phyloP scores from a whole-genome alignment of 2,113 vertebrate species.

The Malurus cyaneus region DNA sequence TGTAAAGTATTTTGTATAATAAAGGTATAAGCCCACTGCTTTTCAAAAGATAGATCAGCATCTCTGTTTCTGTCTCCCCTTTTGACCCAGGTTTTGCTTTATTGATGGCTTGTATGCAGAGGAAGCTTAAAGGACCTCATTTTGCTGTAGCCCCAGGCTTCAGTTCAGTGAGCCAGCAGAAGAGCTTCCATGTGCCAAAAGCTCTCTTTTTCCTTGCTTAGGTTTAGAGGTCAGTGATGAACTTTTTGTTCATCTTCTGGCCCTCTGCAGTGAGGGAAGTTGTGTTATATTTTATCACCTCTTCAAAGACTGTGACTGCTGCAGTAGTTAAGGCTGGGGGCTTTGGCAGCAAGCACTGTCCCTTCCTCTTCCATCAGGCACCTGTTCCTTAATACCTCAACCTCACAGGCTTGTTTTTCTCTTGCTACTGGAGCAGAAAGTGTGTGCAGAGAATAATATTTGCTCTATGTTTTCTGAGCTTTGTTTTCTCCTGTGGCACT shows the following conservation, averaged over 20 bases:
- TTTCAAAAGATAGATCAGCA: not conserved
- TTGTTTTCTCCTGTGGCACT: not conserved
- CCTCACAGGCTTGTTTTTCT: not conserved
- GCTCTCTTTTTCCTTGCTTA: not conserved
- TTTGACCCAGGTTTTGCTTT: not conserved
- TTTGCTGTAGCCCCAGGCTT: not conserved
- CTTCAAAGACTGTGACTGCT: not conserved
- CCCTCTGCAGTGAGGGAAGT: not conserved
- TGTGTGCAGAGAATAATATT: not conserved
- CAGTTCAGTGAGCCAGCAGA: not conserved
- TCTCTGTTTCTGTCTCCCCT: not conserved
- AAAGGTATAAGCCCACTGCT: not conserved
- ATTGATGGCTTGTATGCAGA: not conserved
- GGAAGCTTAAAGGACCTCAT: not conserved
- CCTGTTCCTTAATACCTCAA: not conserved
- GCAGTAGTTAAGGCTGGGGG: not conserved
- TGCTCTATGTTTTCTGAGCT: not conserved
- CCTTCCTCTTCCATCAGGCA: not conserved
- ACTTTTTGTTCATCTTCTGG: not conserved
- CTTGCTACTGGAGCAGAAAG: rapidly evolving
- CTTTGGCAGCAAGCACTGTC: not conserved
- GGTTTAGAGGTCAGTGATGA: not conserved
- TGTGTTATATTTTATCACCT: not conserved
- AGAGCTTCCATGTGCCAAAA: not conserved
- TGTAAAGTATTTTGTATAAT: conserved; percentile 75